Evolutionary conservation across 2,113 vertebrate species (phyloP), one percentile per base, ranked within the genome.

Genomic region (Phyllostomus hastatus): DNA sequence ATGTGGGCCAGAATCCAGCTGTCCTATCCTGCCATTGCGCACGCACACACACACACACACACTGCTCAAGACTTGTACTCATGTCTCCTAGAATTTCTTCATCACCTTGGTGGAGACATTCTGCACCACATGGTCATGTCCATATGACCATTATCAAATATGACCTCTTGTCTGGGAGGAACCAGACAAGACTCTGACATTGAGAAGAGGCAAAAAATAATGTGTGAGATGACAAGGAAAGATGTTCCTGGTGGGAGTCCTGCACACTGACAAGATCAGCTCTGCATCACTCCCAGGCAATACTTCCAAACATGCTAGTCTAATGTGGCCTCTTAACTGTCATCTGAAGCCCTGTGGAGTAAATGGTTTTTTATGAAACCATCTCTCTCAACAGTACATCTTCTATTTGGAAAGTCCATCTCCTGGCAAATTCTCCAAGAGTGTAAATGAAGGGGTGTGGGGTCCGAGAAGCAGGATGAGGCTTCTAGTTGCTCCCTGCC

Each of bases 341-440:
- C 75, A 64, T 84, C 87, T 70, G 80, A 67, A 91, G 83, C 48
- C 88, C 75, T 81, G 17, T 69, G n/a, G 73, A 90, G 43, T 52
- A 80, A 91, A 84, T 66, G n/a, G 41, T 76, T 57, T 93, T 93
- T 46, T 43, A 92, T 88, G 57, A 83, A 96, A 72, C 4, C 84
- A 69, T 97, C 72, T 90, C 54, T 95, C 75, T 86, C 66, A 84
- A 59, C 10, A 90, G 57, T 41, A 92, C 46, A 96, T 90, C 94
- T 97, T 79, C 70, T 94, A 67, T 93, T 95, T 95, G 48, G 90
- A 76, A 95, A 96, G 89, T 94, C 80, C 83, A 5, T 86, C 82
- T 87, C 88, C 66, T 82, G 46, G 92, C 81, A 83, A n/a, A 66
- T 94, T 95, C 76, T 95, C 52, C 52, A 80, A 50, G 38, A 96